These are phyloP conservation scores for Mimumesa dahlbomi DNA, from an alignment of 2,888 invertebrate species.

Conservation along the genomic window DNA sequence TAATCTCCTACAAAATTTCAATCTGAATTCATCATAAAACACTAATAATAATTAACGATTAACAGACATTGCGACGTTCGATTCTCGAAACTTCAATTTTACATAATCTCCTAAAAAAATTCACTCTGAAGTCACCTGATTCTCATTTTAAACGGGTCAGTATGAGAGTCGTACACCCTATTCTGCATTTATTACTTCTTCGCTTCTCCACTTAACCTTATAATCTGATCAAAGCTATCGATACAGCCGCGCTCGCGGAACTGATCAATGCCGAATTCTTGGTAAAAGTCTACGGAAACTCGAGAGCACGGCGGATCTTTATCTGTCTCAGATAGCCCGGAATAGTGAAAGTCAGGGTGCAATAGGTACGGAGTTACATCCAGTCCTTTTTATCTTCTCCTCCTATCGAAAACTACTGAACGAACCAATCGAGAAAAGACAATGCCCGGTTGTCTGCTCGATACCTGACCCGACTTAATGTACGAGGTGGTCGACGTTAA, in stretches of 20 bases:
- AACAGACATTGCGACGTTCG: no score
- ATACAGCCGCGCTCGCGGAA: background rate
- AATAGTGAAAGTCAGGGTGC: slow-evolving; percentile 13
- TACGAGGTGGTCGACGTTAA: slow-evolving; percentile 56
- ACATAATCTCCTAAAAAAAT: no score
- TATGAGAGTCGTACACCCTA: no score
- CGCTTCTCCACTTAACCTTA: background rate
- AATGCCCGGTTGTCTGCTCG: slow-evolving; percentile 38
- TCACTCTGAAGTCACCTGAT: no score
- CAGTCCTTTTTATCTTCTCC: slow-evolving; percentile 24
- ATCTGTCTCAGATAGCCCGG: slow-evolving; percentile 18
- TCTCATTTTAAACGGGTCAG: no score
- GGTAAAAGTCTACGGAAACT: slow-evolving; percentile 15
- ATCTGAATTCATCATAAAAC: no score
- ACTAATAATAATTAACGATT: no score
- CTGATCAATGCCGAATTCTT: slow-evolving; percentile 13
- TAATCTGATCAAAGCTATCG: background rate
- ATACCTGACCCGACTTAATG: slow-evolving; percentile 57
- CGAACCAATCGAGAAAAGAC: slow-evolving; percentile 40
- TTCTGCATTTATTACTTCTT: no score
- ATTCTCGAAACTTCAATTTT: no score
- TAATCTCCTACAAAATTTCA: no score
- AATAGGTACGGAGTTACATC: slow-evolving; percentile 31
- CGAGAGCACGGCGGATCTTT: slow-evolving; percentile 15
- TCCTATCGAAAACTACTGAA: slow-evolving; percentile 37